Percentiles rank a stretch among this genome's conserved stretches.
Evolutionary conservation across 2,888 invertebrate genomes (phyloP).

Genomic region (Drosophila macrospina): DNA sequence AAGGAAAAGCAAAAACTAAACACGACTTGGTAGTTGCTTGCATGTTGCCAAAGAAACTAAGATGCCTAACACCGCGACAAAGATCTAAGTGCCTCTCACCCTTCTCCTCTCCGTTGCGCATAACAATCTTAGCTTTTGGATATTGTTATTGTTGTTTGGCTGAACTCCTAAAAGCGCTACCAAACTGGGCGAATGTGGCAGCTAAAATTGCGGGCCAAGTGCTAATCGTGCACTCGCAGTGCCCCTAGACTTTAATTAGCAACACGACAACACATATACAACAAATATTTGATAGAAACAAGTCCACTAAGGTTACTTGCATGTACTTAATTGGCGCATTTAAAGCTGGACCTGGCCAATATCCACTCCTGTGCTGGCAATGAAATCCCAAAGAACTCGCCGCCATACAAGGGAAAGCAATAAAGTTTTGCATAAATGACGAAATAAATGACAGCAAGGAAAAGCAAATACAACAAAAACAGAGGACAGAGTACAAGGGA

Average conservation of each 20-base stretch:
- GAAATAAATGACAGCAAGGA: slow-evolving; percentile 80
- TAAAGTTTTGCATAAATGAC: slow-evolving; percentile 82
- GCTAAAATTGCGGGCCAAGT: slow-evolving; percentile 35
- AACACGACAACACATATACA: slow-evolving; percentile 59
- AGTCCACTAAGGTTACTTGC: slow-evolving; percentile 41
- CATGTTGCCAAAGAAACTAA: slow-evolving; percentile 48
- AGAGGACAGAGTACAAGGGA: background rate
- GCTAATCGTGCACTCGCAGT: slow-evolving; percentile 59
- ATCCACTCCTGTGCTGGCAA: slow-evolving; percentile 39
- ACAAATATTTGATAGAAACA: slow-evolving; percentile 18
- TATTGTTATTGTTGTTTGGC: slow-evolving; percentile 34
- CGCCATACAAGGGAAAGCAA: slow-evolving; percentile 67
- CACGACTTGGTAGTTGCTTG: slow-evolving; percentile 35
- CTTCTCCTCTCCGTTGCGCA: slow-evolving; percentile 48
- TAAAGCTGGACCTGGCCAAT: slow-evolving; percentile 45
- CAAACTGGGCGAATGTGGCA: slow-evolving; percentile 2
- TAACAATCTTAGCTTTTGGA: slow-evolving; percentile 62
- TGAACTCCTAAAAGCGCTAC: slow-evolving; percentile 68
- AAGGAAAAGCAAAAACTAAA: slow-evolving; percentile 30
- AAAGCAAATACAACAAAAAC: slow-evolving; percentile 78
- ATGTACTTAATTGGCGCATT: slow-evolving; percentile 71
- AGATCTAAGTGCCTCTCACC: slow-evolving; percentile 24
- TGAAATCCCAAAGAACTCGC: slow-evolving; percentile 21
- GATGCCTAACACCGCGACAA: slow-evolving; percentile 46
- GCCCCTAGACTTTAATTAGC: slow-evolving; percentile 65